Evolutionary conservation across 2,797 vertebrate genomes (phyloP).

Genomic region (Pitangus sulphuratus): DNA sequence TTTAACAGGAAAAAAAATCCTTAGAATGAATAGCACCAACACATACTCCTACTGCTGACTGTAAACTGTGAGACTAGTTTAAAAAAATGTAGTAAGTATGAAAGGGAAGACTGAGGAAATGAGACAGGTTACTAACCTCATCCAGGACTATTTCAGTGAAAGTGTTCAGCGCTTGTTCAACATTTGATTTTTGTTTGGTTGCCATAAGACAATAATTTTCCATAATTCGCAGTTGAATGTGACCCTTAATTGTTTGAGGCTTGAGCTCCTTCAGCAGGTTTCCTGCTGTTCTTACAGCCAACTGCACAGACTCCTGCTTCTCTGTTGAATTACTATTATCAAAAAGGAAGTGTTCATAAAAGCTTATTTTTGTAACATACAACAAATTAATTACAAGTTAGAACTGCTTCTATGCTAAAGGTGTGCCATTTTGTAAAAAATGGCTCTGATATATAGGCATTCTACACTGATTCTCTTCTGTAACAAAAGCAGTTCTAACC

Average conservation of each 20-base stretch:
- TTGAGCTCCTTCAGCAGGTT: constrained; percentile 95
- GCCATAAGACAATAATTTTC: constrained; percentile 94
- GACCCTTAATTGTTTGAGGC: constrained; percentile 90
- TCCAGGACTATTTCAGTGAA: constrained; percentile 92
- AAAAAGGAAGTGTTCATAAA: background rate
- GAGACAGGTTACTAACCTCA: constrained; percentile 83
- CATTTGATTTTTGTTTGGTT: constrained; percentile 91
- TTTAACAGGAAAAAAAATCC: background rate
- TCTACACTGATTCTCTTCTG: background rate
- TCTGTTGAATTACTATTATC: constrained; percentile 88
- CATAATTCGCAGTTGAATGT: constrained; percentile 89
- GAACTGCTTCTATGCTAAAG: background rate
- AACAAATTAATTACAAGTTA: background rate
- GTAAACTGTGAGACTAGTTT: background rate
- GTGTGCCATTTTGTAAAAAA: background rate
- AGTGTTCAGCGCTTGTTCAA: constrained; percentile 89
- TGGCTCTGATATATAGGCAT: background rate
- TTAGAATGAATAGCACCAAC: background rate
- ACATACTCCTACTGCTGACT: background rate
- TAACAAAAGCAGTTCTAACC: background rate
- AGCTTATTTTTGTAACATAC: background rate
- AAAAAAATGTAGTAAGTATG: background rate
- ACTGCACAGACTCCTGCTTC: constrained; percentile 94
- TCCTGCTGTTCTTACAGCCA: constrained; percentile 94
- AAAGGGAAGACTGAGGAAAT: background rate